Evolutionary conservation across 1,140 invertebrate genomes (phyloP), one percentile per base, ranked within the genome.

Genomic region (Euwallacea fornicatus): DNA sequence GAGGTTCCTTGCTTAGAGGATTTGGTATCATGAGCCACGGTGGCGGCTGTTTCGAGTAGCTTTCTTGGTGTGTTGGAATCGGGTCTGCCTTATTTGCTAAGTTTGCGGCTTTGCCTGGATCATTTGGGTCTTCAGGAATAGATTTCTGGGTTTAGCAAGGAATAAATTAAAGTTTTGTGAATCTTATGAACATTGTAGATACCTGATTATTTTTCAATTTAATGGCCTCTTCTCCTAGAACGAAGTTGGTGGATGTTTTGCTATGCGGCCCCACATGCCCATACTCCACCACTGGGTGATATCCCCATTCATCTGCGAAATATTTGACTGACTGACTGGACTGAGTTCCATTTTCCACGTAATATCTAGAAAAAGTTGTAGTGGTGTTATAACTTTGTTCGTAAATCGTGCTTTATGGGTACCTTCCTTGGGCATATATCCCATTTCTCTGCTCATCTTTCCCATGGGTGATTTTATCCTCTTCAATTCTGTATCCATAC

Each of bases 231-330:
- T 85, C 83, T 9, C 86, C 87, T 0, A 88, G 76, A 2, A 86
- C 85, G 58, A 88, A 84, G 69, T 79, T 83, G 47, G 81, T 81
- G 68, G 75, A 83, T 10, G 80, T 76, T 66, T 78, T 72, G 74
- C 81, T 80, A 64, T 82, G 79, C n/a, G 82, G 79, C 55, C 81
- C 77, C n/a, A 76, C 71, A 58, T 77, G 76, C 69, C 81, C 84
- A 74, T 88, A 86, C 65, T 85, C 83, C 16, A 87, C 83, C 6
- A 87, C 80, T 13, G 87, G 86, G 82, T 89, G 87, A 79, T 87
- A 88, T 42, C 87, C 87, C 83, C 84, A 87, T 74, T 86, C 85
- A 72, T 89, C 85, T 0, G 85, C 85, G 61, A 85, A 79, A 78
- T 89, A 89, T 64, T 85, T 82, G 4, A 89, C 87, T 46, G 83